Evolutionary conservation across 2,113 vertebrate species (phyloP).

Genomic region (Pleuronectes platessa): DNA sequence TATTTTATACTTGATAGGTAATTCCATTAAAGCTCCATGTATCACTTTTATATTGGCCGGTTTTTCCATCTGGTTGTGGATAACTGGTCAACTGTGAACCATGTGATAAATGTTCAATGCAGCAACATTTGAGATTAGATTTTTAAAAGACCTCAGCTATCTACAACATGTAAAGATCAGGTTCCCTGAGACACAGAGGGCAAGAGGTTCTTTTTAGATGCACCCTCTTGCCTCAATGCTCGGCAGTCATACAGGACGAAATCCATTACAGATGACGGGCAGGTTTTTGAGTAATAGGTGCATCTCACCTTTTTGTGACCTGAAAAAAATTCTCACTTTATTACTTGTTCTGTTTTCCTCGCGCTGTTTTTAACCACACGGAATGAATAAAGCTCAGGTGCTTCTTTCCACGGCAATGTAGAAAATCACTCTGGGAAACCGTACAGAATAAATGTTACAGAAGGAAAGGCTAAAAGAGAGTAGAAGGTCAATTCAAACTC

Average conservation of each 20-base stretch:
- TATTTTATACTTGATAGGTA: not conserved
- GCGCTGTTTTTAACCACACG: constrained; percentile 23
- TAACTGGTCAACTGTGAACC: not conserved
- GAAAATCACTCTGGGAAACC: not conserved
- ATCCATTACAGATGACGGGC: constrained; percentile 36
- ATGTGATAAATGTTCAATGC: not conserved
- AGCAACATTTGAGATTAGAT: not conserved
- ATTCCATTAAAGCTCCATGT: not conserved
- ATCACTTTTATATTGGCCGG: too few relatives aligned
- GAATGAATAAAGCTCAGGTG: constrained; percentile 19
- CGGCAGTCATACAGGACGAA: constrained; percentile 36
- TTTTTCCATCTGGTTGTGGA: not conserved
- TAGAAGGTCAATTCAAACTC: not conserved
- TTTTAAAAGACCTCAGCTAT: not conserved
- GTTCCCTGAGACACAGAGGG: constrained; percentile 12
- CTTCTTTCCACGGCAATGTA: not conserved
- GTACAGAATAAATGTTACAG: not conserved
- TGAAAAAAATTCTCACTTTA: constrained; percentile 41
- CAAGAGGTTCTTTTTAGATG: constrained; percentile 5
- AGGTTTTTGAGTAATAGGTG: constrained; percentile 48
- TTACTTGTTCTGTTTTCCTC: constrained; percentile 46
- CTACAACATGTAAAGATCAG: constrained; percentile 21
- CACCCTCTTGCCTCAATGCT: constrained; percentile 11
- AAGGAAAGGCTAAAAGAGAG: not conserved
- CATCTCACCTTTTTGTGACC: constrained; percentile 46